Evolutionary conservation across 2,888 invertebrate species (phyloP).

Genomic region (Dasypolia templi): DNA sequence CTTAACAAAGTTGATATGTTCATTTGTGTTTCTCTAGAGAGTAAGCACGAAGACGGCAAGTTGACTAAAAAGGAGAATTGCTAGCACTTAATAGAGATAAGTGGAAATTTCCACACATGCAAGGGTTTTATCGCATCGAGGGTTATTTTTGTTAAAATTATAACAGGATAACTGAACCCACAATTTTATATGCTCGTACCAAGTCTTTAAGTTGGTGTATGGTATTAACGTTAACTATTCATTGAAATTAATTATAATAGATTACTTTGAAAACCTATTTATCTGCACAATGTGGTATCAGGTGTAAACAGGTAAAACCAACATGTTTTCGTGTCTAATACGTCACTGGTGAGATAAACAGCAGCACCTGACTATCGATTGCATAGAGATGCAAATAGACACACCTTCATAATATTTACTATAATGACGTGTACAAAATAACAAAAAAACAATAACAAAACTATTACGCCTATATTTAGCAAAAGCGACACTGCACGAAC

Average conservation of each 20-base stretch:
- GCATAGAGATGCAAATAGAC: constrained; percentile 39
- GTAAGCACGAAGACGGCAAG: background rate
- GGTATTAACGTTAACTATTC: background rate
- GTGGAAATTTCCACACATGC: too few species aligned
- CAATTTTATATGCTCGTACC: too few species aligned
- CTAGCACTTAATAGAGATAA: background rate
- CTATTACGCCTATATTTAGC: background rate
- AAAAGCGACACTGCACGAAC: background rate
- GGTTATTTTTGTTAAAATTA: too few species aligned
- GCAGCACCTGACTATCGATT: constrained; percentile 35
- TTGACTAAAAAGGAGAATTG: too few species aligned
- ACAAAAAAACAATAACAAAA: constrained; percentile 41
- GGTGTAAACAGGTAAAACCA: constrained; percentile 36
- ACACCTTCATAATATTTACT: constrained; percentile 60
- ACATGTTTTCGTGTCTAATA: constrained; percentile 28
- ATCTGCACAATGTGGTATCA: background rate
- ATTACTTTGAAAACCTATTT: background rate
- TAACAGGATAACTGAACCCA: too few species aligned
- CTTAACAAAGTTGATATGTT: background rate
- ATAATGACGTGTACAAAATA: constrained; percentile 21
- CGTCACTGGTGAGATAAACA: constrained; percentile 37
- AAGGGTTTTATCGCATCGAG: too few species aligned
- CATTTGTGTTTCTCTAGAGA: background rate
- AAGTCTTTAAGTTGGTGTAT: too few species aligned
- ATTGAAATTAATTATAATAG: background rate